Evolutionary conservation across 2,797 vertebrate species (phyloP).

Genomic region (Poeciliopsis presidionis): DNA sequence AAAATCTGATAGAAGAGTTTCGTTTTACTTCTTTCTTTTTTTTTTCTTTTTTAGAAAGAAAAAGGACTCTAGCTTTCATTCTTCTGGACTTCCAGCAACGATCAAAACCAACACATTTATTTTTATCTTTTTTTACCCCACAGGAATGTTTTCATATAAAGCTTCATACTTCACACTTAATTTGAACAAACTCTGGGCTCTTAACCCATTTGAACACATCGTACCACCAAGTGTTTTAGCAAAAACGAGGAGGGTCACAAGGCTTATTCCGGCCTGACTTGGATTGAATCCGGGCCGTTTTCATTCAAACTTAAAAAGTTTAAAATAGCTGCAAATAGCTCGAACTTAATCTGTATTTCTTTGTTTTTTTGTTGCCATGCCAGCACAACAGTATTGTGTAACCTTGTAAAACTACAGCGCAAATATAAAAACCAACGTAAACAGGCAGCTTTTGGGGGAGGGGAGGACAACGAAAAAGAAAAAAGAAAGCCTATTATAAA

Average conservation of each 20-base stretch:
- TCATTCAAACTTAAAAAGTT: slow-evolving; percentile 36
- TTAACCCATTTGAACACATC: slow-evolving; percentile 21
- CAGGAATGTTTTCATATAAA: slow-evolving; percentile 67
- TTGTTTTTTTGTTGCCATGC: slow-evolving; percentile 64
- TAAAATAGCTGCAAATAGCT: slow-evolving; percentile 36
- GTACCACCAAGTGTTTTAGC: slow-evolving; percentile 22
- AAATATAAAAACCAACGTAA: slow-evolving; percentile 34
- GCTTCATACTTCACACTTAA: slow-evolving; percentile 45
- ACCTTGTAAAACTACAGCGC: slow-evolving; percentile 58
- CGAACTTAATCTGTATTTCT: slow-evolving; percentile 16
- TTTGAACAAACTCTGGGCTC: slow-evolving; percentile 17
- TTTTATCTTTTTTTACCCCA: slow-evolving; percentile 39
- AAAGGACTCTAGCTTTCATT: slow-evolving; percentile 78
- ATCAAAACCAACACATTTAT: slow-evolving; percentile 9
- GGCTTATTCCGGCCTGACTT: slow-evolving; percentile 12
- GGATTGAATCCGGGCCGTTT: slow-evolving; percentile 27
- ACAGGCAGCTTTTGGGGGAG: slow-evolving; percentile 26
- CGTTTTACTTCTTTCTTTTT: slow-evolving; percentile 57
- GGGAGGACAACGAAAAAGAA: background rate
- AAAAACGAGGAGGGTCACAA: slow-evolving; percentile 11
- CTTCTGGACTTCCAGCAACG: slow-evolving; percentile 27
- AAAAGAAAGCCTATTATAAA: slow-evolving; percentile 50
- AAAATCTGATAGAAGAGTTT: slow-evolving; percentile 86
- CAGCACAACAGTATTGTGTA: slow-evolving; percentile 61
- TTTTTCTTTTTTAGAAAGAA: background rate